phyloP scores from a whole-genome alignment of 2,888 invertebrate genomes.

The Physocephala rufipes region DNA sequence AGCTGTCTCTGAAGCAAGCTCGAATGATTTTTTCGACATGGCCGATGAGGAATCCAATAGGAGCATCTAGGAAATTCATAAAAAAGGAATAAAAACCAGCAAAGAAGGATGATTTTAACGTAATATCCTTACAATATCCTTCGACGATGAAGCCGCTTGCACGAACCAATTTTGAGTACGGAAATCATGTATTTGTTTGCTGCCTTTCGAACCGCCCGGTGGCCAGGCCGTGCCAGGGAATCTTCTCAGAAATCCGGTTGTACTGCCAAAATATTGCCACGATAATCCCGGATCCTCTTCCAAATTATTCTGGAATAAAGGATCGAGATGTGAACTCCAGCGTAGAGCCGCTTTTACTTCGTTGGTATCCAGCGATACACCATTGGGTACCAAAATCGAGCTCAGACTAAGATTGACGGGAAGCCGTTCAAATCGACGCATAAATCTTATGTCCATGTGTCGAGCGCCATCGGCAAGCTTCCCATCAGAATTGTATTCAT shows the following conservation, averaged over 20 bases:
- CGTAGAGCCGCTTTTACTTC: conserved; percentile 89
- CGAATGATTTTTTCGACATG: conserved; percentile 83
- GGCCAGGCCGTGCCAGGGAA: conserved; percentile 97
- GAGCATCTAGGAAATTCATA: conserved; percentile 68
- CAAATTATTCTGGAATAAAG: conserved; percentile 88
- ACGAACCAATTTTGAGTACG: conserved; percentile 96
- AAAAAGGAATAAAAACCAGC: neutral
- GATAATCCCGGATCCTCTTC: conserved; percentile 89
- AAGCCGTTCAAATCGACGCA: conserved; percentile 86
- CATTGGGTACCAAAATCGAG: conserved; percentile 84
- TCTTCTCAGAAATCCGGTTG: conserved; percentile 92
- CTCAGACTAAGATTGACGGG: conserved; percentile 85
- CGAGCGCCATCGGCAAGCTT: conserved; percentile 76
- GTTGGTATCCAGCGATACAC: conserved; percentile 67
- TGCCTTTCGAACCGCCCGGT: conserved; percentile 81
- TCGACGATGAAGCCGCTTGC: conserved; percentile 95
- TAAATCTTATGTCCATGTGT: conserved; percentile 77
- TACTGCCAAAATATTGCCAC: conserved; percentile 99
- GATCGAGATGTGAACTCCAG: conserved; percentile 94
- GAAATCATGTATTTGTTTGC: conserved; percentile 90
- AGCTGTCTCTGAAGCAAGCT: conserved; percentile 88
- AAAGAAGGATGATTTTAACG: neutral
- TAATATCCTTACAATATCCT: conserved; percentile 79
- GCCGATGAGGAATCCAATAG: conserved; percentile 91
- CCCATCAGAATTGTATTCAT: conserved; percentile 80